These are phyloP conservation scores for Sylvietta virens DNA, from an alignment of 2,113 vertebrate species.

Conservation along the genomic window DNA sequence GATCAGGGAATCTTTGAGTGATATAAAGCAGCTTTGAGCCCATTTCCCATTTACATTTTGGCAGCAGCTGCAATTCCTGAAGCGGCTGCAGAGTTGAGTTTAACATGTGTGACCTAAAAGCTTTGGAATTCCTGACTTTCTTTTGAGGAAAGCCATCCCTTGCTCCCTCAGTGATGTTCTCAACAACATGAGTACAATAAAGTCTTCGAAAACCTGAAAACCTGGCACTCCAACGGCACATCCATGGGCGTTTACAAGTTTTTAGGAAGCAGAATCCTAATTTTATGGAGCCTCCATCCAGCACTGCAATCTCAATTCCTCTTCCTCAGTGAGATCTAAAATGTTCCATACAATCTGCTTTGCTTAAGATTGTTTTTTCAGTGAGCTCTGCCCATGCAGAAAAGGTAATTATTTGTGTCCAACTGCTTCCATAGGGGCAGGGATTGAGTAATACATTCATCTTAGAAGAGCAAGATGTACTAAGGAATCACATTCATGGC, in stretches of 20 bases:
- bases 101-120: conserved; percentile 44
- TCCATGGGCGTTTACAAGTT: background rate
- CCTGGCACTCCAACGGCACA: background rate
- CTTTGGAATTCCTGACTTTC: conserved; percentile 53
- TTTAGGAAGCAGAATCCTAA: background rate
- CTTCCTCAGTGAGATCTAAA: background rate
- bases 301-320: background rate
- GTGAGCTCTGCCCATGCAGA: background rate
- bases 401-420: background rate
- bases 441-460: accelerated
- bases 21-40: background rate
- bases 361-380: background rate
- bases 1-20: background rate
- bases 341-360: background rate
- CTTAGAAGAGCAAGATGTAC: accelerated
- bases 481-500: background rate
- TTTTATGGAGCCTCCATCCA: background rate
- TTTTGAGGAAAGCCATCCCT: conserved; percentile 37
- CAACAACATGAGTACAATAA: background rate
- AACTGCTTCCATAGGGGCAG: background rate
- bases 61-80: background rate
- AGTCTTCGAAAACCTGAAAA: background rate
- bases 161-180: background rate
- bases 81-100: background rate
- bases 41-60: conserved; percentile 8